Evolutionary conservation across 92 coral and sea anemone genomes (phyloP).

Genomic region (Heliopora coerulea): DNA sequence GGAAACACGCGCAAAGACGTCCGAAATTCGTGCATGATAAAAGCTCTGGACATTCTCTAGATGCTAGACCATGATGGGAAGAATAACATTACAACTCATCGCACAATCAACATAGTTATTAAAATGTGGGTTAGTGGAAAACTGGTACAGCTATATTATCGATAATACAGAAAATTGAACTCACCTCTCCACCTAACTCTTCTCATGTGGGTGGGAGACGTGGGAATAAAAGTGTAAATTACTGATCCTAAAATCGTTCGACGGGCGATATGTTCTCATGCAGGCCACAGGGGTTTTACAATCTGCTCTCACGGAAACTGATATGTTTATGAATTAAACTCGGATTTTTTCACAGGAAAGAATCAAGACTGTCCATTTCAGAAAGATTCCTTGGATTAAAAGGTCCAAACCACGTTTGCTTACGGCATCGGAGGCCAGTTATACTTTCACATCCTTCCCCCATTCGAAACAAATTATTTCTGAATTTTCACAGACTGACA

Average conservation of each 20-base stretch:
- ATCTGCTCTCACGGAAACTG: background rate
- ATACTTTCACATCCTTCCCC: background rate
- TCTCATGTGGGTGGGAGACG: background rate
- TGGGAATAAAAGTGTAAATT: background rate
- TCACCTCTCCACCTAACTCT: slow-evolving; percentile 1
- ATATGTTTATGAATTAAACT: background rate
- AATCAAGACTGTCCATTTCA: too few species aligned
- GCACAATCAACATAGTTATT: background rate
- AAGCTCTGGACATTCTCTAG: too few species aligned
- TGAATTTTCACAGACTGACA: background rate
- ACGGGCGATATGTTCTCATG: background rate
- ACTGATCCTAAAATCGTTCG: background rate
- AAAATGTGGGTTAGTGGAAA: background rate
- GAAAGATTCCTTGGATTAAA: background rate
- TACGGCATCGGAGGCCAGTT: background rate
- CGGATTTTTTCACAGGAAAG: background rate
- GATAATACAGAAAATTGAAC: background rate
- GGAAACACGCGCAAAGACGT: too few species aligned
- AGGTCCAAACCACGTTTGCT: background rate
- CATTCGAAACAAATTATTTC: background rate
- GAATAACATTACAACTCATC: too few species aligned
- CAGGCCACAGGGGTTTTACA: background rate
- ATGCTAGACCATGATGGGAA: too few species aligned
- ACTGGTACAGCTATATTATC: background rate
- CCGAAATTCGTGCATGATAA: too few species aligned